These are phyloP conservation scores for Phalacrocorax carbo DNA, from an alignment of 2,113 vertebrate species.

Conservation along the genomic window DNA sequence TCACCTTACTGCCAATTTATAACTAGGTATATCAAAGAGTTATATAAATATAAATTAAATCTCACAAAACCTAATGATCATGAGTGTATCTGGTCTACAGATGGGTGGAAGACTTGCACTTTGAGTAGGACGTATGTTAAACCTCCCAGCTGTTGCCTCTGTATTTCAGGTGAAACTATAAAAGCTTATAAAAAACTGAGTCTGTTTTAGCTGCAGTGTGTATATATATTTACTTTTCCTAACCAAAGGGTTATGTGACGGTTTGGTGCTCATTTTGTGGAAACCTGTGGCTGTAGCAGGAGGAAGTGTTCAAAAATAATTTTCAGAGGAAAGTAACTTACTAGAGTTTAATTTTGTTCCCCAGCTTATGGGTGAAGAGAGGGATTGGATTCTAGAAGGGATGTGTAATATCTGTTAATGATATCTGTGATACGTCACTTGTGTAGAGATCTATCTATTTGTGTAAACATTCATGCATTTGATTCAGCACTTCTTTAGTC, in stretches of 20 bases:
- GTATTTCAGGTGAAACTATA: neutral
- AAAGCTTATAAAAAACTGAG: neutral
- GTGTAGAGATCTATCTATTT: neutral
- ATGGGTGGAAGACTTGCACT: neutral
- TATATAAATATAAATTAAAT: neutral
- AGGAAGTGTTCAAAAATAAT: neutral
- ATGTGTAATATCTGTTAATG: neutral
- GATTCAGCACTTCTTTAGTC: neutral
- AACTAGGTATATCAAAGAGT: neutral
- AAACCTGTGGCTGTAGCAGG: neutral
- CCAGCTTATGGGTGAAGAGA: neutral
- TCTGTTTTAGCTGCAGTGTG: neutral
- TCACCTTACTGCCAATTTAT: neutral
- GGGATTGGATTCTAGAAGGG: neutral
- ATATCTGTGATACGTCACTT: neutral
- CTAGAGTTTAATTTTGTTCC: neutral
- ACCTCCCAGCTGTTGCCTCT: constrained; percentile 14
- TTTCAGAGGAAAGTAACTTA: neutral
- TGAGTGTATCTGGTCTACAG: neutral
- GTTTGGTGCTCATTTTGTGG: neutral
- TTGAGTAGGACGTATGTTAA: neutral
- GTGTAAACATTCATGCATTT: neutral
- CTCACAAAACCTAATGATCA: neutral
- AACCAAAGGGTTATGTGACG: neutral
- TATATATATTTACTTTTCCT: neutral